Base-by-base conservation (phyloP, 2,888 invertebrate species). In the Troglohyphantes excavatus region DNA sequence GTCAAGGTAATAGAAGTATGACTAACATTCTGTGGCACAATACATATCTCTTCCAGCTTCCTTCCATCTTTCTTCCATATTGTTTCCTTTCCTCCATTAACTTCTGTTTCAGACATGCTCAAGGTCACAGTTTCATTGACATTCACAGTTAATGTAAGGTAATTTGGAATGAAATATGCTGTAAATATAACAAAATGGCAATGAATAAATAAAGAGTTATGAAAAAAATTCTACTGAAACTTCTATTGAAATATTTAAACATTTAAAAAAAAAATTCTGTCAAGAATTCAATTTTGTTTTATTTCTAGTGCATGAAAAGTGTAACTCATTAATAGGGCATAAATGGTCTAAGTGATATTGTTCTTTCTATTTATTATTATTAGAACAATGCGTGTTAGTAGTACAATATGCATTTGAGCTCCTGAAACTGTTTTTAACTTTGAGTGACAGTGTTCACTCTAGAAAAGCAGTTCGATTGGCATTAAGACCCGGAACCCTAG, bases 31-130 rank as follows among this genome's bases (percentile, higher is more conserved):
- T 43, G 23, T 46, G 72, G 46, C n/a, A 39, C 23, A 23, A 65
- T 23, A 17, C 2, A 13, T 59, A 7, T n/a, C n/a, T n/a, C n/a
- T n/a, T n/a, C 13, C 2, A 75, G 19, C 6, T 19, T 5, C 19
- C 27, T 65, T 21, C 61, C 72, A 61, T 82, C 72, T 26, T 70
- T 82, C 26, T 26, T 72, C 82, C 82, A 82, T 1, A 61, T 23
- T 19, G 39, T 26, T 46, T 19, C 19, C 68, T 13, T 2, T 17
- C 61, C 61, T 39, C 39, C 21, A 11, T 27, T n/a, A 23, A n/a
- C 11, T 26, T 72, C 27, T 19, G n/a, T 29, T 43, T 82, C 43
- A 11, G 23, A 6, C 70, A 61, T 61, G 17, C 17, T 39, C 26
- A 82, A 68, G 39, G 19, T 23, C 27, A 82, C 82, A 53, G 19